Conservation (phyloP, 2,888 invertebrate genomes). For the Meandrusa payeni region DNA sequence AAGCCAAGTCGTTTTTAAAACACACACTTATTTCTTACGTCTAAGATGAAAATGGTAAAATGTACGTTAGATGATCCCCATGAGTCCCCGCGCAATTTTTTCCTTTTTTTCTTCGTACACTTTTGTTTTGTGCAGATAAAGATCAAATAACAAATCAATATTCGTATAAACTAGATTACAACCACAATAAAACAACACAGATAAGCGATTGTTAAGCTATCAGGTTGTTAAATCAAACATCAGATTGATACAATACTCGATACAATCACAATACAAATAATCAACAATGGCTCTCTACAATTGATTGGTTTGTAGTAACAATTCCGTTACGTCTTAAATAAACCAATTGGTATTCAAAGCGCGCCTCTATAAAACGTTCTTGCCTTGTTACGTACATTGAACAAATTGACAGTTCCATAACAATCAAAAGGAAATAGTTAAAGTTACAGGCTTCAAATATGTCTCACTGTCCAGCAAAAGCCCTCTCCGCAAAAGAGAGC, state of each 20-base stretch:
- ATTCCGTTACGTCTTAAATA: constrained; percentile 47
- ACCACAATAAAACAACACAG: background rate
- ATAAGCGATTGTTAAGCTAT: constrained; percentile 14
- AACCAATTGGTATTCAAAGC: constrained; percentile 51
- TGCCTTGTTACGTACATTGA: constrained; percentile 7
- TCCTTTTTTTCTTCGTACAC: too few species aligned
- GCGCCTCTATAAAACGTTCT: constrained; percentile 31
- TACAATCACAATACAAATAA: constrained; percentile 17
- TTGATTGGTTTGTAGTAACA: constrained; percentile 41
- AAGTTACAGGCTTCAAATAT: too few species aligned
- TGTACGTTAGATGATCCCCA: too few species aligned
- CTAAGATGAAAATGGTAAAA: too few species aligned
- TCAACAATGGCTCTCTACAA: constrained; percentile 35
- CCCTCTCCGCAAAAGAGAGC: too few species aligned
- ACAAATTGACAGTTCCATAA: constrained; percentile 7
- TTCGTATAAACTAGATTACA: too few species aligned
- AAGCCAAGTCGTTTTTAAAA: too few species aligned
- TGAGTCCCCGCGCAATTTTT: too few species aligned
- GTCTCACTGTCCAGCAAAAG: too few species aligned
- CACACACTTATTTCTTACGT: too few species aligned
- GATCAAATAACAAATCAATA: too few species aligned
- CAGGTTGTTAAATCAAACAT: constrained; percentile 11
- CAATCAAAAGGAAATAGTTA: constrained; percentile 2
- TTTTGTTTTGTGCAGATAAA: too few species aligned
- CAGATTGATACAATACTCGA: constrained; percentile 10